phyloP scores from a whole-genome alignment of 2,113 vertebrate genomes.

The Bubo blakistoni region DNA sequence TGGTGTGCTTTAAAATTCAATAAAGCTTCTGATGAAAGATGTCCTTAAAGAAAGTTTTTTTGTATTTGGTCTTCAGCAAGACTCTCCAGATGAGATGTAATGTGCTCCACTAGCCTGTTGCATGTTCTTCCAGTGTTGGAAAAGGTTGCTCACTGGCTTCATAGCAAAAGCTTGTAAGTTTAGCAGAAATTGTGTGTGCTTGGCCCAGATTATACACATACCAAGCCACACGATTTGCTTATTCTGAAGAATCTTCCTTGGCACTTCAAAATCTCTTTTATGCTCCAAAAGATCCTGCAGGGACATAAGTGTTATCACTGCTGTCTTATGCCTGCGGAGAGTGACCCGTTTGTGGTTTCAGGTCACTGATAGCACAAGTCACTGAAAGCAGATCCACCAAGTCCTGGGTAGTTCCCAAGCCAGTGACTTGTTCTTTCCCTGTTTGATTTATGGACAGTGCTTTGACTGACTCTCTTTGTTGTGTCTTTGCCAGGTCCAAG shows the following conservation, averaged over 20 bases:
- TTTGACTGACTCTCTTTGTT: neutral
- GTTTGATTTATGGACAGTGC: neutral
- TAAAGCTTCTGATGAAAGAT: neutral
- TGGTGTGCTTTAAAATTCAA: neutral
- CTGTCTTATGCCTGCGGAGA: neutral
- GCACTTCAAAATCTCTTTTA: neutral
- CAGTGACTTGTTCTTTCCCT: accelerated
- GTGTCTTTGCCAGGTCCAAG: constrained; percentile 86
- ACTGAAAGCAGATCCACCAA: neutral
- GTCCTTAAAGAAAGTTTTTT: neutral
- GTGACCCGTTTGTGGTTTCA: neutral
- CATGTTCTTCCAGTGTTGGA: neutral
- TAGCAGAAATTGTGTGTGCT: neutral
- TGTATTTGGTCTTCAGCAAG: neutral
- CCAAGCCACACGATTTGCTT: neutral
- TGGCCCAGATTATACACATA: neutral
- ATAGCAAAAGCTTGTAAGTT: neutral
- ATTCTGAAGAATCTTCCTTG: neutral
- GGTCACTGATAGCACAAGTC: neutral
- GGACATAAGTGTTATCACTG: neutral
- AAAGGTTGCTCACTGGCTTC: neutral
- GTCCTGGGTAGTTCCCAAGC: neutral
- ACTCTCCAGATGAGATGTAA: neutral
- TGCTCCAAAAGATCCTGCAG: neutral
- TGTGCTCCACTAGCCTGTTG: neutral